Percentiles rank a stretch among this genome's conserved stretches.
phyloP scores from a whole-genome alignment of 1,140 invertebrate species.

The Muscidifurax raptorellus region DNA sequence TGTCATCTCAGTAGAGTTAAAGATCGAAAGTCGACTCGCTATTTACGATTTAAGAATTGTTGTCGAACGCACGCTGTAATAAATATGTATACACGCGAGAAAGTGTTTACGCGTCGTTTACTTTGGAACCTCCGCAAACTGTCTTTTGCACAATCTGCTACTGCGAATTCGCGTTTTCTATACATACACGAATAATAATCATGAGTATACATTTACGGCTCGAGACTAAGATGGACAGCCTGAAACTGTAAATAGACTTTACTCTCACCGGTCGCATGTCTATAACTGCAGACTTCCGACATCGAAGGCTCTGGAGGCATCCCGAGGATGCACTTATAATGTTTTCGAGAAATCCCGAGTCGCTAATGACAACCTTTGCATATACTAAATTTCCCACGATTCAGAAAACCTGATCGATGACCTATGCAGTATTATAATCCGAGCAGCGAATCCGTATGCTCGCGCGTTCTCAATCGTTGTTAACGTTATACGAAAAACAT shows the following conservation, averaged over 20 bases:
- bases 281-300: neutral
- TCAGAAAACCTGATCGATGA: too few species aligned
- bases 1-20: neutral
- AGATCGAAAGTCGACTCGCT: neutral
- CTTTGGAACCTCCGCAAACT: neutral
- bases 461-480: too few species aligned
- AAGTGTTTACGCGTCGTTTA: neutral
- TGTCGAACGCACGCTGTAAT: neutral
- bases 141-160: too few species aligned
- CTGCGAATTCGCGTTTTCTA: neutral
- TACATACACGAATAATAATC: neutral
- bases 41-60: neutral
- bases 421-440: too few species aligned
- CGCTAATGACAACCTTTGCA: neutral
- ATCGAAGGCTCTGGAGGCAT: neutral
- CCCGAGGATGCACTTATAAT: neutral
- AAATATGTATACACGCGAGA: neutral
- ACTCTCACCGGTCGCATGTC: conserved; percentile 15
- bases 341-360: neutral
- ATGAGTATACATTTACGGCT: neutral
- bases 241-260: conserved; percentile 11
- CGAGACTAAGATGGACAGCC: too few species aligned
- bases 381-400: too few species aligned
- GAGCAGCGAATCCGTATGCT: too few species aligned
- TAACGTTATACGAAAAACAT: too few species aligned